Evolutionary conservation across 2,113 vertebrate genomes (phyloP).

Genomic region (Pampusana beccarii): DNA sequence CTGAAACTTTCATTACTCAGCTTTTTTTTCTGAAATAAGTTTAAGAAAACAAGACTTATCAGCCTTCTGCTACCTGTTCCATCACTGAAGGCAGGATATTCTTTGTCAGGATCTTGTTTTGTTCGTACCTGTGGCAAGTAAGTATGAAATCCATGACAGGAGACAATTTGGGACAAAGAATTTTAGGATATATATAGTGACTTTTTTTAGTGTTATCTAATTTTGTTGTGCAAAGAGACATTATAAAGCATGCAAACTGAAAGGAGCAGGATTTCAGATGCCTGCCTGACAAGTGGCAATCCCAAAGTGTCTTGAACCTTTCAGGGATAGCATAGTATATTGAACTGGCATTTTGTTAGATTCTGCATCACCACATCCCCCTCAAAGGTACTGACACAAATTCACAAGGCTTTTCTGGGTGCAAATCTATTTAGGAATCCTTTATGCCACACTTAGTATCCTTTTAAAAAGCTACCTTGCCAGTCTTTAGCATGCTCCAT

Average conservation of each 20-base stretch:
- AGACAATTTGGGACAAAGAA: background rate
- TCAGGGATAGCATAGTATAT: background rate
- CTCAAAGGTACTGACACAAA: background rate
- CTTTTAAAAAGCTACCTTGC: background rate
- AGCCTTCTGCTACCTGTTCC: background rate
- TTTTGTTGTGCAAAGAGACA: background rate
- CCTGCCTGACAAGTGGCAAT: background rate
- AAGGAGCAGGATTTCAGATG: background rate
- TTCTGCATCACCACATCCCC: background rate
- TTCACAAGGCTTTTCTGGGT: background rate
- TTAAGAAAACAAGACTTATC: background rate
- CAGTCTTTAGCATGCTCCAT: background rate
- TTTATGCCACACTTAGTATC: background rate
- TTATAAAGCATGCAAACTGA: background rate
- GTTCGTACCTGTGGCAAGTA: background rate
- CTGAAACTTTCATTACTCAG: background rate
- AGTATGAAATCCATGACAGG: background rate
- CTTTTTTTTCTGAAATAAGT: slow-evolving; percentile 11
- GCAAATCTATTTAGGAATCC: background rate
- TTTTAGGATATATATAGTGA: background rate
- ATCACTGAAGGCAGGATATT: background rate
- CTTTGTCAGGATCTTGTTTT: background rate
- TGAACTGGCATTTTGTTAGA: background rate
- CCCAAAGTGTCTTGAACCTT: background rate
- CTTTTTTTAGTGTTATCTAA: background rate